Base-by-base conservation (phyloP, 1,140 invertebrate genomes). In the Latrodectus geometricus region DNA sequence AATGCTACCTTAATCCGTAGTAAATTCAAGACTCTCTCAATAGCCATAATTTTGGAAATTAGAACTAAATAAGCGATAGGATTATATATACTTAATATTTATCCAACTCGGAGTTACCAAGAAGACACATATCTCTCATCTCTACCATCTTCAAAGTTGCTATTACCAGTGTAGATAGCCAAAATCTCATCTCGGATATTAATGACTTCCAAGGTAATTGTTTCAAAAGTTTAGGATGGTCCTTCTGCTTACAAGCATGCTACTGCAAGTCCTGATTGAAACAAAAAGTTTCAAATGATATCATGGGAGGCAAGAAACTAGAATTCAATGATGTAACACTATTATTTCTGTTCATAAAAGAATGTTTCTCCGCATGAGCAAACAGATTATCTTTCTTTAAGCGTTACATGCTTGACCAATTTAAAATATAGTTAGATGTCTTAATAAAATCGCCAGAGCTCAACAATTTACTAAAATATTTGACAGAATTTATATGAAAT, bases 341-440 rank as follows among this genome's bases (percentile, higher is more conserved):
- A 17, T 74, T 74, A 48, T 35, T 35, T 35, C 15, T 23, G 20
- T 35, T 72, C n/a, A n/a, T 8, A n/a, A 72, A 72, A 72, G 4
- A 2, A 14, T 72, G 20, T 23, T 72, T 72, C 21, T 14, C 5
- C 2, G 15, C 69, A 72, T 72, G 23, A 72, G 5, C 23, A 72
- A 72, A 23, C 12, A 23, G 9, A 4, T 9, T 72, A 9, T 48
- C 0, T 72, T 23, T 35, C 69, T 72, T 35, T 35, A 72, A 72
- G 11, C 21, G 23, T 15, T 14, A 11, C 14, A 2, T 72, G 11
- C 69, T 72, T 20, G 21, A 35, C 8, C 21, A 72, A 49, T 72
- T 72, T 72, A 72, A 72, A 72, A 72, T 72, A 72, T 35, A 72
- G 14, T n/a, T 7, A 35, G 35, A 72, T n/a, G 23, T 72, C 69